Conservation (phyloP, 2,888 invertebrate species). For the Trypoxylon attenuatum region DNA sequence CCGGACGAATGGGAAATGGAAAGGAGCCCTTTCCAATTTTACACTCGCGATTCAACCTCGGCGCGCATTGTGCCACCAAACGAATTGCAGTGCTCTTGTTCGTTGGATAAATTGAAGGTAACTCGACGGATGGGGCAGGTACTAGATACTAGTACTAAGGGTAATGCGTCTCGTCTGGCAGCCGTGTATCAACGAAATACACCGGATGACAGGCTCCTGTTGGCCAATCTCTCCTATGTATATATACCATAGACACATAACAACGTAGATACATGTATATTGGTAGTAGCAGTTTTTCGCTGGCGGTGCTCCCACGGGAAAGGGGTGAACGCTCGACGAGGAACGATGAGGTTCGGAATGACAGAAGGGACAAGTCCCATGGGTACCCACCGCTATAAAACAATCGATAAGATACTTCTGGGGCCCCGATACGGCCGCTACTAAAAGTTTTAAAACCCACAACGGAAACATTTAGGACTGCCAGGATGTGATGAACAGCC, state of each 20-base stretch:
- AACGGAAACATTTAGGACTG: conserved; percentile 48
- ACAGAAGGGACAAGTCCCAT: conserved; percentile 39
- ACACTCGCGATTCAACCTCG: conserved; percentile 7
- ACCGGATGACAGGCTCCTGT: no score
- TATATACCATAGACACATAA: no score
- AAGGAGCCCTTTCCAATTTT: conserved; percentile 12
- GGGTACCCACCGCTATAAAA: conserved; percentile 39
- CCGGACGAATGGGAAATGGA: not conserved
- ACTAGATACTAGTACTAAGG: no score
- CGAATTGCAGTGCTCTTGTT: no score
- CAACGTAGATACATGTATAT: not conserved
- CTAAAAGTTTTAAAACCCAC: conserved; percentile 55
- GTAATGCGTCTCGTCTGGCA: no score
- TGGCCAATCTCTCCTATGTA: no score
- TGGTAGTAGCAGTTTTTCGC: conserved; percentile 11
- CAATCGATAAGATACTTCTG: conserved; percentile 47
- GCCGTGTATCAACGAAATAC: no score
- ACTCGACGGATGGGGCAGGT: no score
- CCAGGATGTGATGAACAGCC: conserved; percentile 36
- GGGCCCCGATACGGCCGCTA: conserved; percentile 12
- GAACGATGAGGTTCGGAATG: conserved; percentile 36
- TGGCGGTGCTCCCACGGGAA: not conserved
- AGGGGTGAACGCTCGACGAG: conserved; percentile 10
- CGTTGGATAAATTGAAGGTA: no score
- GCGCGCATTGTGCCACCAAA: no score